phyloP scores from a whole-genome alignment of 2,113 vertebrate species.

The Pelmatolapia mariae region DNA sequence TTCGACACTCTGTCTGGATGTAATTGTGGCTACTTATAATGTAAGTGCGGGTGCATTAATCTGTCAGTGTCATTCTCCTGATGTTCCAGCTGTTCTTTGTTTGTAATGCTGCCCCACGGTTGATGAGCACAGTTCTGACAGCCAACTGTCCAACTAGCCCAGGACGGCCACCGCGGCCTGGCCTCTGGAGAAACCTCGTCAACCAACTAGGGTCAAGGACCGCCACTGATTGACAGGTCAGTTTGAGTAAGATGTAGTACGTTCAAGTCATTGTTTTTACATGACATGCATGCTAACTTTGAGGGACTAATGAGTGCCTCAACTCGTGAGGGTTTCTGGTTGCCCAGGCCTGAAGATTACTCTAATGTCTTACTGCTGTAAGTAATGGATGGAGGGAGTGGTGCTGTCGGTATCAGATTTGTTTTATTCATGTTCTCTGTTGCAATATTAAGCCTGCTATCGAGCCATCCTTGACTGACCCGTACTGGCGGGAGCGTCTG shows the following conservation, averaged over 20 bases:
- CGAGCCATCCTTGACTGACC: constrained; percentile 63
- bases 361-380: constrained; percentile 29
- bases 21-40: constrained; percentile 31
- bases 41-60: constrained; percentile 5
- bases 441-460: constrained; percentile 65
- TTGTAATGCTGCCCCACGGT: not conserved
- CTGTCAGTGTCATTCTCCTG: constrained; percentile 38
- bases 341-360: constrained; percentile 4
- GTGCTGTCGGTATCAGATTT: constrained; percentile 52
- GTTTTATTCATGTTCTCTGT: constrained; percentile 64
- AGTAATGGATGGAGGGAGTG: constrained; percentile 51
- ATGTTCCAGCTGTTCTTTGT: constrained; percentile 53
- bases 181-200: constrained; percentile 50
- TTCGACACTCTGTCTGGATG: constrained; percentile 28
- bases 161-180: not conserved
- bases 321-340: constrained; percentile 3
- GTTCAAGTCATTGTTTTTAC: constrained; percentile 46
- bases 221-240: constrained; percentile 48
- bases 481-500: constrained; percentile 22
- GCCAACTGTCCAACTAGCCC: constrained; percentile 32
- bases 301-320: not conserved
- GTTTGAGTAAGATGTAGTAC: constrained; percentile 37
- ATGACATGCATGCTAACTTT: constrained; percentile 44
- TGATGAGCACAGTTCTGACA: constrained; percentile 52
- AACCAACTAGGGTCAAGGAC: constrained; percentile 57